These are phyloP conservation scores for Cryptotis parvus DNA, from an alignment of 2,113 vertebrate genomes.

Conservation along the genomic window DNA sequence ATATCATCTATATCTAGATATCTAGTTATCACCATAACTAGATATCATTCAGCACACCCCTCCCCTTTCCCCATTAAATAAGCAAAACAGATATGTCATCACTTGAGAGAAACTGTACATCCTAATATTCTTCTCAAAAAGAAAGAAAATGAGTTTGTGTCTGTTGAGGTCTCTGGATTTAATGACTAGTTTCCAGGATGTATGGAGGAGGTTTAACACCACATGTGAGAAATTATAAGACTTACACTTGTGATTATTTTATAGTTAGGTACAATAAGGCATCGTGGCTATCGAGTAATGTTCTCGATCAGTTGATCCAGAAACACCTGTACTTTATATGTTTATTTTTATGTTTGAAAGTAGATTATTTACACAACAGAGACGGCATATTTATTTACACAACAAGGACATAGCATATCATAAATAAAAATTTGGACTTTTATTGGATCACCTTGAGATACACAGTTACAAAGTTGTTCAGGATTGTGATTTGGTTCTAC, in stretches of 20 bases:
- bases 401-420: too few species aligned
- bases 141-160: neutral
- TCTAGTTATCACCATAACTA: too few species aligned
- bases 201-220: neutral
- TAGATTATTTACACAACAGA: too few species aligned
- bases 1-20: too few species aligned
- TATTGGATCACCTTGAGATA: neutral
- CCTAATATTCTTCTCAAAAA: neutral
- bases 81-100: neutral
- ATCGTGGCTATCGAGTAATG: neutral
- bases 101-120: neutral
- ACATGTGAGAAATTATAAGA: neutral
- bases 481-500: too few species aligned
- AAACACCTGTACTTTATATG: too few species aligned
- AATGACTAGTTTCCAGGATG: neutral
- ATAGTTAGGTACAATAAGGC: too few species aligned
- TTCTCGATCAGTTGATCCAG: neutral
- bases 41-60: neutral
- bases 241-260: neutral
- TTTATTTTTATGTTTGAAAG: too few species aligned
- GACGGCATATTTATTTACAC: too few species aligned
- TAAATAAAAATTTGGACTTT: neutral
- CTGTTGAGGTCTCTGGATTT: neutral
- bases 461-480: too few species aligned
- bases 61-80: neutral